These are phyloP conservation scores for Stenoptilia bipunctidactyla DNA, from an alignment of 2,888 invertebrate genomes.

Conservation along the genomic window DNA sequence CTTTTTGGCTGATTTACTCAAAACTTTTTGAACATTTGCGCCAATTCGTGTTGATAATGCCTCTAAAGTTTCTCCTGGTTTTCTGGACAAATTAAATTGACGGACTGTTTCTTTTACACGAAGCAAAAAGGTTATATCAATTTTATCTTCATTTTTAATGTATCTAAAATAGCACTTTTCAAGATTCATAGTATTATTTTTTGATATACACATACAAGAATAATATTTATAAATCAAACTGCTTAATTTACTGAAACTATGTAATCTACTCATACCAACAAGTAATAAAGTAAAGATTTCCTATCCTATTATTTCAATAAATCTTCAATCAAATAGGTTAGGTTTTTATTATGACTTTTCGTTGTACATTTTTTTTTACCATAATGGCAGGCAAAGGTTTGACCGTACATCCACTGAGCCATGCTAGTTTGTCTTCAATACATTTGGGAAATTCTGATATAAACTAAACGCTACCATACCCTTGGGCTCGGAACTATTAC, in stretches of 20 bases:
- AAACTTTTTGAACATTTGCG: slow-evolving; percentile 75
- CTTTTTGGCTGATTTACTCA: slow-evolving; percentile 60
- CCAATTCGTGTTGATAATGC: slow-evolving; percentile 73
- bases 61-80: slow-evolving; percentile 72
- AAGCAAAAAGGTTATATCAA: slow-evolving; percentile 47
- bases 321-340: too few relatives aligned
- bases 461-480: too few relatives aligned
- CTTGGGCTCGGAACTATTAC: too few relatives aligned
- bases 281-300: too few relatives aligned
- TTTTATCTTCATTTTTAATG: slow-evolving; percentile 35
- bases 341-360: too few relatives aligned
- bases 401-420: too few relatives aligned
- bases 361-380: too few relatives aligned
- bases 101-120: slow-evolving; percentile 50
- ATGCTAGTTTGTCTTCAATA: too few relatives aligned
- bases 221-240: slow-evolving; percentile 23
- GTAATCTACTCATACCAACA: too few relatives aligned
- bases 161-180: slow-evolving; percentile 54
- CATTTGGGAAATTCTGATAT: too few relatives aligned
- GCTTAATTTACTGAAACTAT: slow-evolving; percentile 19
- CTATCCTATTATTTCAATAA: too few relatives aligned
- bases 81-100: slow-evolving; percentile 80
- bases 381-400: too few relatives aligned
- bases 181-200: slow-evolving; percentile 36
- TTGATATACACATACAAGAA: slow-evolving; percentile 31